Evolutionary conservation across 2,113 vertebrate species (phyloP), one percentile per base, ranked within the genome.

Genomic region (Dicaeum eximium): DNA sequence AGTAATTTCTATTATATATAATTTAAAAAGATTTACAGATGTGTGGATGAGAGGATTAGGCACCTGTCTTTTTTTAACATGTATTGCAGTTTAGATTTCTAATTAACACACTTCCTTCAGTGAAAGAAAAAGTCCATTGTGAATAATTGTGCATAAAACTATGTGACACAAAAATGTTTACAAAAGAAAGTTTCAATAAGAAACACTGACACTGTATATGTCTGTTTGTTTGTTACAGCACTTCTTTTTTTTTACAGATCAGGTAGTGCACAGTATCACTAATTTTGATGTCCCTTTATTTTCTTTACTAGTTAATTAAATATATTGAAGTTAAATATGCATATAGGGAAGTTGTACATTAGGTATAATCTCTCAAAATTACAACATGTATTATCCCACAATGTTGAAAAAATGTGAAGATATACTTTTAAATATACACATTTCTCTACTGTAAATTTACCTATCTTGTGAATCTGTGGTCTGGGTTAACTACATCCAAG

Each of bases 91-190:
- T 90, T 91, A 71, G 64, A 72, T 91, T 95, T 95, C 88, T 93
- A 95, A 97, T 96, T 95, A 96, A 33, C 80, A 90, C 75, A 50
- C 80, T 51, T 94, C 65, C 64, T 88, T 95, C 51, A 75, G 30
- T 92, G 77, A 80, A 79, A 57, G 25, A 60, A 90, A 93, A 93
- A 62, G 82, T 80, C 45, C 93, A 4, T 90, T 95, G 54, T 58
- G 65, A 53, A 35, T 83, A 93, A n/a, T 84, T 90, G 37, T 58
- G 47, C 35, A 28, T 86, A 77, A 87, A 80, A 42, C 44, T 62
- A 31, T 50, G 42, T 64, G 85, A 86, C 37, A 67, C 33, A 66
- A 75, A 53, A 92, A 70, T 56, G 37, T 75, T 92, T 96, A 67
- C 30, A 61, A 73, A 92, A 91, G n/a, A 61, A 84, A 83, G 11